Evolutionary conservation across 1,140 invertebrate genomes (phyloP), one percentile per base, ranked within the genome.

Genomic region (Papilio aristodemus): DNA sequence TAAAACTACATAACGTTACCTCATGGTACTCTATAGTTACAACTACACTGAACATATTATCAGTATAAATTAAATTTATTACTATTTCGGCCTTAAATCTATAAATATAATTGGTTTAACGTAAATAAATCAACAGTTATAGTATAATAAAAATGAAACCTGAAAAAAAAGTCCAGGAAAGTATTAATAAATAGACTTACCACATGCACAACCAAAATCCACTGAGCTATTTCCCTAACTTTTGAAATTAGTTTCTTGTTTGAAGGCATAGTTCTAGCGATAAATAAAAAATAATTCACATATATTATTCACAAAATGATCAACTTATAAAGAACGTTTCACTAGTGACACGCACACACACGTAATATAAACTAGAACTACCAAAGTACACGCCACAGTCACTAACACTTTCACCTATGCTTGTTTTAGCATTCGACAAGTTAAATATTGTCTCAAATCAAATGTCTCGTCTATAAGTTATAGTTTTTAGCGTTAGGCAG

Each of bases 281-380:
- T 69, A 36, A 36, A 64, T 74, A 67, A 54, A 70, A 83, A 78
- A 75, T 76, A 85, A 90, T 87, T 81, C 84, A 91, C 81, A 85
- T 86, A 85, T 84, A 87, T 78, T 54, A 54, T 54, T 54, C 86
- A 85, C 81, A 77, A 76, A 77, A 85, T 81, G 78, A 84, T 79
- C 79, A 80, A 79, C 75, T 85, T 88, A n/a, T n/a, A n/a, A n/a
- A 91, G 83, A 91, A 84, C 86, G 87, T 87, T 87, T 85, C 88
- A 91, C 85, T 84, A 75, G 75, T 80, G 83, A 84, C 86, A 89
- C 87, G 83, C 86, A 89, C 89, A 89, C 84, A 80, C 78, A 72
- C 67, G 85, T 76, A 83, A 71, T 75, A 72, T 70, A 74, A 88
- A 83, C 83, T 87, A 84, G 79, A 81, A 81, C 75, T 80, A 81